Evolutionary conservation across 2,888 invertebrate genomes (phyloP).

Genomic region (Lasioglossum lativentre): DNA sequence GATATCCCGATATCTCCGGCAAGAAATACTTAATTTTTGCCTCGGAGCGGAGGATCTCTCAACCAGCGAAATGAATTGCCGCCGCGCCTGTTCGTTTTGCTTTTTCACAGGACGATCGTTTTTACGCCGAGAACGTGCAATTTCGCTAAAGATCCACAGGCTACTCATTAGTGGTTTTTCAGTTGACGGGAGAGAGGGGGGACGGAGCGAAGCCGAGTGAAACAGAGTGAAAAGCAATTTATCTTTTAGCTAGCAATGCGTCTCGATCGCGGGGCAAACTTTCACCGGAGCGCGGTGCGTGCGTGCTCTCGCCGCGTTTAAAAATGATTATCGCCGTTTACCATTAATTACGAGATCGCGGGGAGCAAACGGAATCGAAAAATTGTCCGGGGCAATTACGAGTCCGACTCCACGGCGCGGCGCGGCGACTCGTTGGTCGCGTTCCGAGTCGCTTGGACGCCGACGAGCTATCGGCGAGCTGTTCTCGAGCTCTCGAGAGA

Average conservation of each 20-base stretch:
- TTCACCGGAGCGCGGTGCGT: slow-evolving; percentile 34
- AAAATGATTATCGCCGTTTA: slow-evolving; percentile 8
- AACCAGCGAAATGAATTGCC: background rate
- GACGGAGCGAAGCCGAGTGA: background rate
- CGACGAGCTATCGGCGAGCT: slow-evolving; percentile 5
- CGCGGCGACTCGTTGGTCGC: slow-evolving; percentile 1
- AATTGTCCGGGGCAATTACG: slow-evolving; percentile 25
- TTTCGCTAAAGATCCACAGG: slow-evolving; percentile 9
- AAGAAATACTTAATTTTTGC: background rate
- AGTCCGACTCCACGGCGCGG: background rate
- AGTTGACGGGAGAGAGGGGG: background rate
- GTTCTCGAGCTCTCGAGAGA: slow-evolving; percentile 28
- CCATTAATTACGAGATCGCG: slow-evolving; percentile 41
- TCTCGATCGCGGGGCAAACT: slow-evolving; percentile 23
- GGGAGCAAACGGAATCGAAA: background rate
- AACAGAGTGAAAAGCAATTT: slow-evolving; percentile 1
- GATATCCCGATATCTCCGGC: background rate
- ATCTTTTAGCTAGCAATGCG: background rate
- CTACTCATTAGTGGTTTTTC: slow-evolving; percentile 1
- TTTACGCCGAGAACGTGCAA: background rate
- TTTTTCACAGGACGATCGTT: background rate
- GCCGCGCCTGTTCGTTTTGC: slow-evolving; percentile 1
- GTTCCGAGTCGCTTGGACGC: slow-evolving; percentile 13
- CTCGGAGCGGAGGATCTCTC: background rate
- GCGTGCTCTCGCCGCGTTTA: slow-evolving; percentile 20